phyloP scores from a whole-genome alignment of 2,888 invertebrate genomes.

The Heliconius sara region DNA sequence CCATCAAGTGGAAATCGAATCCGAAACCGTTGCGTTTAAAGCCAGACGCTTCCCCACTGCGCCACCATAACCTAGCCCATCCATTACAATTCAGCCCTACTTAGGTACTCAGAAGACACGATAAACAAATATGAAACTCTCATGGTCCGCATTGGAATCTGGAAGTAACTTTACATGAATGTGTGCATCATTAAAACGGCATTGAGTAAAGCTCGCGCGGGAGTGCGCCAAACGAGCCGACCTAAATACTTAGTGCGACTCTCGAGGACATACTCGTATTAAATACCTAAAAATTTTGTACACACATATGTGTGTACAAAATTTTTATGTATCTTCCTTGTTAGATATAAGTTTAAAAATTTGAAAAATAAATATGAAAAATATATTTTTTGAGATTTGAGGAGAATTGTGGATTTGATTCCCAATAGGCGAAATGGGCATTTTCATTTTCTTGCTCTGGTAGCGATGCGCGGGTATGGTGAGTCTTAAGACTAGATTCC shows the following conservation, averaged over 20 bases:
- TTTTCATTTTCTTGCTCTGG: neutral
- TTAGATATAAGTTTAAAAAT: neutral
- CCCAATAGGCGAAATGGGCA: neutral
- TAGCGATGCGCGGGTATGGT: neutral
- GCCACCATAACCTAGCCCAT: too few relatives aligned
- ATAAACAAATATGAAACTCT: neutral
- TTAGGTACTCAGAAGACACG: neutral
- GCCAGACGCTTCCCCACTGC: too few relatives aligned
- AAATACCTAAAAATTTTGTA: neutral
- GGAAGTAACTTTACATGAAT: constrained; percentile 7
- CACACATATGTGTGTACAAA: neutral
- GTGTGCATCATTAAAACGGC: constrained; percentile 35
- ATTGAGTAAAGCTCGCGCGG: constrained; percentile 25
- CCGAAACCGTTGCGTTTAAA: neutral
- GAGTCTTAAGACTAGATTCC: too few relatives aligned
- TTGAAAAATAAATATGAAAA: neutral
- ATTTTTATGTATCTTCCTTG: neutral
- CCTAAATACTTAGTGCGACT: constrained; percentile 30
- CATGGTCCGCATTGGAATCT: constrained; percentile 15
- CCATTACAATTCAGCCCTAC: neutral
- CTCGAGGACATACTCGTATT: constrained; percentile 4
- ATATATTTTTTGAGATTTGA: too few relatives aligned
- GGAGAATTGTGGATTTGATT: neutral
- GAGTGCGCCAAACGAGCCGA: constrained; percentile 27
- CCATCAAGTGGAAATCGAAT: neutral